Evolutionary conservation across 2,113 vertebrate genomes (phyloP).

Genomic region (Clarias magur): DNA sequence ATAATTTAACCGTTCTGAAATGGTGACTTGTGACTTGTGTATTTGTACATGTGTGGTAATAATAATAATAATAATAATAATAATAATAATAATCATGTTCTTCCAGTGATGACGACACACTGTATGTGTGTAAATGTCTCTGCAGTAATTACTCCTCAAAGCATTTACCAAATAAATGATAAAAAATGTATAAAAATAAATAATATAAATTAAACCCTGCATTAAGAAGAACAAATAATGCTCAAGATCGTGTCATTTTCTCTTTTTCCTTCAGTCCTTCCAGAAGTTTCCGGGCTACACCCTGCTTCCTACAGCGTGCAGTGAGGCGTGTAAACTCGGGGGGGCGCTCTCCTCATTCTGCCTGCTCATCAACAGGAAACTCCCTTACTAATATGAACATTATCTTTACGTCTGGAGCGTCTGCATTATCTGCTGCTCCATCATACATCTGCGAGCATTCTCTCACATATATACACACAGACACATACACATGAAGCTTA

Average conservation of each 20-base stretch:
- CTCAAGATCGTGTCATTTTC: background rate
- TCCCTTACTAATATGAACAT: constrained; percentile 60
- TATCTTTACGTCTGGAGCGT: background rate
- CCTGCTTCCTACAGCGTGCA: constrained; percentile 85
- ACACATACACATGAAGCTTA: background rate
- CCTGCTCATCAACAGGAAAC: constrained; percentile 85
- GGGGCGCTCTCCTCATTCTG: constrained; percentile 84
- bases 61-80: too few relatives aligned
- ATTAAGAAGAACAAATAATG: background rate
- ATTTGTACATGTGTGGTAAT: background rate
- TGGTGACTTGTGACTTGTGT: too few relatives aligned
- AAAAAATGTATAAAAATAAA: background rate
- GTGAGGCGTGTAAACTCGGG: constrained; percentile 83
- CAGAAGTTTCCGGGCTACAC: constrained; percentile 87
- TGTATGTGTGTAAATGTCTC: background rate
- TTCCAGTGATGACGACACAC: background rate
- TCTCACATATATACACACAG: too few relatives aligned
- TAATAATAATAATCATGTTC: too few relatives aligned
- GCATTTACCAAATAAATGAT: background rate
- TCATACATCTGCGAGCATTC: background rate
- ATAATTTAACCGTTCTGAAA: too few relatives aligned
- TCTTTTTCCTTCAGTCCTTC: constrained; percentile 71
- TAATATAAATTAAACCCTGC: background rate
- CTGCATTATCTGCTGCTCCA: background rate
- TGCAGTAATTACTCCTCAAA: background rate